These are phyloP conservation scores for Zaprionus davidi DNA, from an alignment of 1,140 invertebrate genomes.

Conservation along the genomic window DNA sequence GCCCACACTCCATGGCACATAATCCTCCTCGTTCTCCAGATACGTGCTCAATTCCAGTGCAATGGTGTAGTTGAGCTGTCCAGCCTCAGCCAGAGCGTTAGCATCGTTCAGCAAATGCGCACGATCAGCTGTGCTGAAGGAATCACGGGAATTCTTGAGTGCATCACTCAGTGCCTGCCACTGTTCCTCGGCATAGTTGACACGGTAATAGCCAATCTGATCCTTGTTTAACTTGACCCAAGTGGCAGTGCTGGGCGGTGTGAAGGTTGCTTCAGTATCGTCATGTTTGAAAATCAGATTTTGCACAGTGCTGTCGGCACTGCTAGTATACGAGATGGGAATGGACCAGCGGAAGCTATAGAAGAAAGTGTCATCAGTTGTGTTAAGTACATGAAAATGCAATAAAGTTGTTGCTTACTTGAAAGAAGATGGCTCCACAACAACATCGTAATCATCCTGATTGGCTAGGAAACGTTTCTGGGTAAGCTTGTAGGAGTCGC, in stretches of 20 bases:
- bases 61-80: slow-evolving; percentile 87
- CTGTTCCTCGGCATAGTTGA: slow-evolving; percentile 90
- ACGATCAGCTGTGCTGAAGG: slow-evolving; percentile 90
- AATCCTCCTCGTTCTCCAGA: slow-evolving; percentile 88
- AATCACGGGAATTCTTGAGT: slow-evolving; percentile 79
- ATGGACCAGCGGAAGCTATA: slow-evolving; percentile 92
- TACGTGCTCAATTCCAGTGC: slow-evolving; percentile 89
- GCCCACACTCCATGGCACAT: slow-evolving; percentile 90
- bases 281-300: slow-evolving; percentile 81
- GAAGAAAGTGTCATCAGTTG: background rate
- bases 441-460: slow-evolving; percentile 85
- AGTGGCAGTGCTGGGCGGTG: slow-evolving; percentile 69
- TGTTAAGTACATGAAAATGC: background rate
- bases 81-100: slow-evolving; percentile 91
- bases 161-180: slow-evolving; percentile 88
- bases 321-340: slow-evolving; percentile 91
- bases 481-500: slow-evolving; percentile 86
- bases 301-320: slow-evolving; percentile 66
- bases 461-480: slow-evolving; percentile 91
- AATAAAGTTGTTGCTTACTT: slow-evolving; percentile 84
- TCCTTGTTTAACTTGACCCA: slow-evolving; percentile 95
- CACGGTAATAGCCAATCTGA: slow-evolving; percentile 94
- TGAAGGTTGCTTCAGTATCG: slow-evolving; percentile 69
- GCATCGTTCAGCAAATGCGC: slow-evolving; percentile 94
- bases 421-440: slow-evolving; percentile 86